These are phyloP conservation scores for Mastomys natalensis DNA, from an alignment of 2,113 vertebrate genomes.

Conservation along the genomic window DNA sequence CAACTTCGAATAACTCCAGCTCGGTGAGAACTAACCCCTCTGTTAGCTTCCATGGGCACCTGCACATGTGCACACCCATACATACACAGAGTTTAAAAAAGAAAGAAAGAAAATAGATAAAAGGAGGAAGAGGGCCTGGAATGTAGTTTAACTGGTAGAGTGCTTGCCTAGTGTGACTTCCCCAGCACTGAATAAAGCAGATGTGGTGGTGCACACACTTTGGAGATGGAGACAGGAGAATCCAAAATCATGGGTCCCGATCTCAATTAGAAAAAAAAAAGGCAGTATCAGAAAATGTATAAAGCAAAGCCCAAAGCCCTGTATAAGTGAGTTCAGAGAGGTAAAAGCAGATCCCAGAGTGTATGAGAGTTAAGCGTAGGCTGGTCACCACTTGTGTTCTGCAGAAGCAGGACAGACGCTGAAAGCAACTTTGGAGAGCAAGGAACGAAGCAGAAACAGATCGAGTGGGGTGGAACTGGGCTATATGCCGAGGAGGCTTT, in stretches of 20 bases:
- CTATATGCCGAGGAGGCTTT: not conserved
- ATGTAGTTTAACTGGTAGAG: not conserved
- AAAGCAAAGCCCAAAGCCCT: too few species aligned
- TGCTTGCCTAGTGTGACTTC: not conserved
- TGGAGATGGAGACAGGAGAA: not conserved
- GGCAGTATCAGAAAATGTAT: not conserved
- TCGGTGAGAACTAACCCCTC: not conserved
- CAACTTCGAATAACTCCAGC: not conserved
- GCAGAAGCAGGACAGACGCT: not conserved
- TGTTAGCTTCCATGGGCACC: too few species aligned
- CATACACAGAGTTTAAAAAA: not conserved
- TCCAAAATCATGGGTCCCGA: not conserved
- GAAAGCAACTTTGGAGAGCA: not conserved
- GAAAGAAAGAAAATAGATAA: too few species aligned
- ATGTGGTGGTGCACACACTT: not conserved
- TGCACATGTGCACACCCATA: not conserved
- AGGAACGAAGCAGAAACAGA: not conserved
- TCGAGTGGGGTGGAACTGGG: not conserved
- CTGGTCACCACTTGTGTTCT: not conserved
- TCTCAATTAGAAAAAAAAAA: not conserved
- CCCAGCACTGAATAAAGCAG: not conserved
- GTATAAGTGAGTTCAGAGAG: too few species aligned
- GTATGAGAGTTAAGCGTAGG: not conserved
- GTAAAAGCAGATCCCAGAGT: not conserved
- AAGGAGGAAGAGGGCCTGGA: not conserved